Conservation (phyloP, 92 coral and sea anemone species). For the Metridium senile region DNA sequence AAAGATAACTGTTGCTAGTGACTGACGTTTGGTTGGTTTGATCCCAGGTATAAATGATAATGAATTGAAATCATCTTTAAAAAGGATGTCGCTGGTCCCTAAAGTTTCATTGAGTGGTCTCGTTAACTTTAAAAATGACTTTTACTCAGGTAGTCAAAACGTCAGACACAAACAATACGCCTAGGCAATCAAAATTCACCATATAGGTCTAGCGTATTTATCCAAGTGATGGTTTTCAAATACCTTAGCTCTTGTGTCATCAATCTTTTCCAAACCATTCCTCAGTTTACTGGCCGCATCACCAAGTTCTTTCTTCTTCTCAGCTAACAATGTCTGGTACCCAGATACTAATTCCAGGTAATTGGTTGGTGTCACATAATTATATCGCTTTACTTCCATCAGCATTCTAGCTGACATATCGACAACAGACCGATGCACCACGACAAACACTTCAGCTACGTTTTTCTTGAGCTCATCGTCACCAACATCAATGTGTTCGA, state of each 20-base stretch:
- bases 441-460: slow-evolving; percentile 92
- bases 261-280: slow-evolving; percentile 98
- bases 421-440: slow-evolving; percentile 95
- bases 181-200: too few species aligned
- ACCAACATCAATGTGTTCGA: slow-evolving; percentile 93
- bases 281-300: slow-evolving; percentile 96
- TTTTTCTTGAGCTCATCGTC: slow-evolving; percentile 85
- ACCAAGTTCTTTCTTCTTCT: slow-evolving; percentile 95
- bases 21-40: too few species aligned
- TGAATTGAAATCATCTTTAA: too few species aligned
- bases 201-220: too few species aligned
- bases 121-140: too few species aligned
- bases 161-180: too few species aligned
- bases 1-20: too few species aligned
- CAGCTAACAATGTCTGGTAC: slow-evolving; percentile 84
- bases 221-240: background rate
- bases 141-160: too few species aligned
- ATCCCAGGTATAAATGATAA: too few species aligned
- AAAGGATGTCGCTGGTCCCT: too few species aligned
- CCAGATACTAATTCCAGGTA: slow-evolving; percentile 97
- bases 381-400: slow-evolving; percentile 89
- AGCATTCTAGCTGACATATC: slow-evolving; percentile 84
- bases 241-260: slow-evolving; percentile 98
- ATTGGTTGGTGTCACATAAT: slow-evolving; percentile 98
- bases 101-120: too few species aligned